Base-by-base conservation (phyloP, 1,140 invertebrate species). In the Aricia agestis region DNA sequence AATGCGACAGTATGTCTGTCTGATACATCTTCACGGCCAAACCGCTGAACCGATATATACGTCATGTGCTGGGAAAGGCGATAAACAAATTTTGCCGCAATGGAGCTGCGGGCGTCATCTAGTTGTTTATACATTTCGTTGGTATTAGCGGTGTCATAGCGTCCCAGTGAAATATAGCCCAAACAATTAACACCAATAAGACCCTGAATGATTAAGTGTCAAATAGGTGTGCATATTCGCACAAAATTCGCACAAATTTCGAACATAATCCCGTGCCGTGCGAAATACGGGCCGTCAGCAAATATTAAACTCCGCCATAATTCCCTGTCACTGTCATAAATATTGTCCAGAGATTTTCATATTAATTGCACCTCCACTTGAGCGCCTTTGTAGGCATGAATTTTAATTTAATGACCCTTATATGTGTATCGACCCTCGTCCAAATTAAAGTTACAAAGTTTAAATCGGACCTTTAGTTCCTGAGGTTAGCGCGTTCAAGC, bases 241-340 rank as follows among this genome's bases (percentile, higher is more conserved):
- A 84, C 84, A 86, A 83, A 85, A 85, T 84, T 87, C 74, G 79
- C 82, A 81, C 79, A 80, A 83, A 85, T 86, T 84, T 87, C 74
- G 79, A 81, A 81, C 79, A 80, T 88, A 90, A 88, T 90, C 87
- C 83, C 76, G 78, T 77, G 81, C 78, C 79, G 78, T 83, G 82
- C 86, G 86, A 90, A 88, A 86, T 88, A 88, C 84, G 86, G 73
- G 77, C 76, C 76, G 80, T 86, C 83, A 80, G 88, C 86, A 87
- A 89, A 87, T 88, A 90, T 89, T 89, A 87, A 84, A 87, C 76
- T 82, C 71, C 74, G 78, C 77, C 80, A 84, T 86, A 88, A 87
- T 86, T 86, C 81, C 79, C 79, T 85, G 78, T 82, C 79, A 82
- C 76, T 84, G 82, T 84, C 84, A 83, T 88, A 86, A 87, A 89